Percentiles rank a stretch among this genome's conserved stretches.
These are phyloP conservation scores for Jaculus jaculus DNA, from an alignment of 2,113 vertebrate genomes.

Conservation along the genomic window DNA sequence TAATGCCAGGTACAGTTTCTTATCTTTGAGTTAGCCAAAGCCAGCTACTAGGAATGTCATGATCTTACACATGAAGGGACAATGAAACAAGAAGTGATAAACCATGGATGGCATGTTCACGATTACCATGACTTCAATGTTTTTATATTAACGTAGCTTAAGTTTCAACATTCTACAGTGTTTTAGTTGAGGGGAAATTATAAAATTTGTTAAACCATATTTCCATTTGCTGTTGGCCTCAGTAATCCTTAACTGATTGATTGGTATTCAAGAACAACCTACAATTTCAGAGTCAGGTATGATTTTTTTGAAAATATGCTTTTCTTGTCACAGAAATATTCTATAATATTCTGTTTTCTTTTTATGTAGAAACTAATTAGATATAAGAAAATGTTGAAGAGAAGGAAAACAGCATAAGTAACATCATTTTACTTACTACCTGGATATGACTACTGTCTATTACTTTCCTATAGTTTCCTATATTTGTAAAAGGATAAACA, in stretches of 20 bases:
- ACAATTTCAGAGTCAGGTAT: not conserved
- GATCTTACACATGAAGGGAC: not conserved
- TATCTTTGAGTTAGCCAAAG: not conserved
- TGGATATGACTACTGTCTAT: not conserved
- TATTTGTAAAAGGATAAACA: not conserved
- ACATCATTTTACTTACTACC: not conserved
- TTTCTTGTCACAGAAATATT: not conserved
- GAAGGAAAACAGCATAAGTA: not conserved
- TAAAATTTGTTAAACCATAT: not conserved
- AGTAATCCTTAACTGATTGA: not conserved
- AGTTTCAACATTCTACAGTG: not conserved
- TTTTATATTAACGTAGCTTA: not conserved
- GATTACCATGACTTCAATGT: not conserved
- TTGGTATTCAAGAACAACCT: not conserved
- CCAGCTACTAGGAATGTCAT: not conserved
- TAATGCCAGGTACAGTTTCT: not conserved
- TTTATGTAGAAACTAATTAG: not conserved
- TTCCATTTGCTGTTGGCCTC: not conserved
- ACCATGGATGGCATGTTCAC: not conserved
- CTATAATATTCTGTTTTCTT: conserved; percentile 16
- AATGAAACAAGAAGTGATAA: not conserved
- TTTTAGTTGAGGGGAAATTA: not conserved
- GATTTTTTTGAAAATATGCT: not conserved
- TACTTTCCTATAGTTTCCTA: not conserved
- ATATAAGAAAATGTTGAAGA: not conserved